Base-by-base conservation (phyloP, 2,888 invertebrate genomes). In the Campoletis raptor region DNA sequence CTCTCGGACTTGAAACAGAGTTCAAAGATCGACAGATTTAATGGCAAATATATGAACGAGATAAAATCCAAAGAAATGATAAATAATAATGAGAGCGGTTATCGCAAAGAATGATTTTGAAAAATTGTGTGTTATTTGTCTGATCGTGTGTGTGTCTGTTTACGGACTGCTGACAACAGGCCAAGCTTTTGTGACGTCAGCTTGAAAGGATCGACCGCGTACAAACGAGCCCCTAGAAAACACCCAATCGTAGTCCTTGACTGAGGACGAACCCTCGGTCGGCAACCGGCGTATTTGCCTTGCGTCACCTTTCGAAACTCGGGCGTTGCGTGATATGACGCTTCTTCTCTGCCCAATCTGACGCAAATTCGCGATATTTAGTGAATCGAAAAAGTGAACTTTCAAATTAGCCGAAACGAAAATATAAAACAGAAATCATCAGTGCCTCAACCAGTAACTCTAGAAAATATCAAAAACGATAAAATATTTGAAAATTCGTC, bases 181-280 rank as follows among this genome's bases (percentile, higher is more conserved):
- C 52, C 52, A 66, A 42, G 74, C 24, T 15, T 40, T 52, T 48
- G 81, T 87, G 86, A 87, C 88, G 87, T 90, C 89, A 89, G 45
- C 73, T 42, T 72, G 81, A 89, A 90, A 89, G 91, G 91, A 92
- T 93, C 92, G 92, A 92, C 91, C 92, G 91, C 86, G 69, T 85
- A 40, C 2, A 18, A 21, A 88, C 93, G 92, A 92, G 93, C 93
- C 93, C 90, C 90, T 89, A 89, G 52, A n/a, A 36, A 61, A 8
- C 82, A 77, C 70, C 93, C 93, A 93, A 93, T 93, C 86, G 80
- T 69, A 48, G 42, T 36, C 9, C 77, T 67, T 67, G 88, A 85
- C 89, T 89, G 85, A 76, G 74, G 88, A 36, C 18, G 2, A 57
- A 64, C 37, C 30, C 78, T 24, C 70, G 21, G 37, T 69, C 24